phyloP scores from a whole-genome alignment of 1,140 invertebrate species.

The Drosophila fuyamai region DNA sequence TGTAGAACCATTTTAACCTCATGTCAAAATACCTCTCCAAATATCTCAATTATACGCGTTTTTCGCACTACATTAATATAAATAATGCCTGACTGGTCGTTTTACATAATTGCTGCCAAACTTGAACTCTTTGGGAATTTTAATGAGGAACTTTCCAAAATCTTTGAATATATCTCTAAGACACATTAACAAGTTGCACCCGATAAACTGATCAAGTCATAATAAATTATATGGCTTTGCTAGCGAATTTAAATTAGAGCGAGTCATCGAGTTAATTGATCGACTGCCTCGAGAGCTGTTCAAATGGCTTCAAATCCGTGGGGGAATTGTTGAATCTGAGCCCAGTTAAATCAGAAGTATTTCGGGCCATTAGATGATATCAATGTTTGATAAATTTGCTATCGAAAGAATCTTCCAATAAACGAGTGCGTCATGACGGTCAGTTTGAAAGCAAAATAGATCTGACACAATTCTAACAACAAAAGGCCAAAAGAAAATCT shows the following conservation, averaged over 20 bases:
- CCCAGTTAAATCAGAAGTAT: slow-evolving; percentile 22
- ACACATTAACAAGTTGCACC: slow-evolving; percentile 44
- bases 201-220: slow-evolving; percentile 29
- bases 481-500: slow-evolving; percentile 59
- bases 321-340: not conserved
- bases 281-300: slow-evolving; percentile 1
- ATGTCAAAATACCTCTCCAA: not conserved
- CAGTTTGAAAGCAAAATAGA: slow-evolving; percentile 40
- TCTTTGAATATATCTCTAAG: slow-evolving; percentile 10
- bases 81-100: slow-evolving; percentile 2
- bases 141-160: slow-evolving; percentile 33
- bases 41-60: slow-evolving; percentile 13
- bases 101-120: not conserved
- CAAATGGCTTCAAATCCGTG: not conserved
- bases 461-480: slow-evolving; percentile 67
- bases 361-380: slow-evolving; percentile 45
- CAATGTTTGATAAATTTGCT: slow-evolving; percentile 32
- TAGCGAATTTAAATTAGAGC: slow-evolving; percentile 31
- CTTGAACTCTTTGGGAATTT: slow-evolving; percentile 18
- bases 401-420: slow-evolving; percentile 1
- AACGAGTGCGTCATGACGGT: slow-evolving; percentile 44
- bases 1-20: slow-evolving; percentile 9
- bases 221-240: slow-evolving; percentile 29
- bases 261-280: slow-evolving; percentile 38
- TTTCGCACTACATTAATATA: slow-evolving; percentile 6